phyloP scores from a whole-genome alignment of 2,113 vertebrate genomes.

The Emydura subglobosa region DNA sequence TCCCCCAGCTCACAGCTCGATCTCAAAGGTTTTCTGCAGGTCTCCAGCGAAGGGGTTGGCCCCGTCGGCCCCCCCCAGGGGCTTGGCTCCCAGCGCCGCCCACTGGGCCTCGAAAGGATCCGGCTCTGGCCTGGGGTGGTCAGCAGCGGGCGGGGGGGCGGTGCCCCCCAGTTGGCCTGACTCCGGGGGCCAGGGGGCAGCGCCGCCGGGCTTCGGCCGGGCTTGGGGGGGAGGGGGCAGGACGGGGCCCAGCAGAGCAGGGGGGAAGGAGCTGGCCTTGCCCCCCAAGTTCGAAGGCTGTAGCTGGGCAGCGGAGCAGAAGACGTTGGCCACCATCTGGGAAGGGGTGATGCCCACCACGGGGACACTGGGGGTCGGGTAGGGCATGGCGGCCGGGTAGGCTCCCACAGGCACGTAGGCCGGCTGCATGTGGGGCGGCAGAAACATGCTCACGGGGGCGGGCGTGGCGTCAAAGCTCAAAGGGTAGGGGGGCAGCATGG shows the following conservation, averaged over 20 bases:
- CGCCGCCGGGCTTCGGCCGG: conserved; percentile 76
- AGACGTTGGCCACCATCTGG: conserved; percentile 94
- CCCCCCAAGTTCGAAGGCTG: conserved; percentile 63
- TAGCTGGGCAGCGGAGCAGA: conserved; percentile 86
- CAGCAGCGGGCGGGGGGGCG: conserved; percentile 53
- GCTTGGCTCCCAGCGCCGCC: conserved; percentile 89
- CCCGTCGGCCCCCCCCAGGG: conserved; percentile 72
- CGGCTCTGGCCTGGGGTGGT: conserved; percentile 65
- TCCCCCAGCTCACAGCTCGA: conserved; percentile 85
- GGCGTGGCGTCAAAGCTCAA: conserved; percentile 79
- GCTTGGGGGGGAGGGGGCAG: conserved; percentile 60
- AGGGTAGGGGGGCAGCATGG: conserved; percentile 85
- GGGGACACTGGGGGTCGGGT: conserved; percentile 82
- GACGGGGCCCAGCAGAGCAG: background rate
- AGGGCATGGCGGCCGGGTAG: conserved; percentile 85
- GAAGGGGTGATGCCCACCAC: conserved; percentile 94
- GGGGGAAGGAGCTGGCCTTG: conserved; percentile 75
- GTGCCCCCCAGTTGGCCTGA: conserved; percentile 71
- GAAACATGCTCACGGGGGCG: conserved; percentile 72
- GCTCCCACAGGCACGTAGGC: conserved; percentile 84
- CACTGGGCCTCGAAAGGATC: conserved; percentile 93
- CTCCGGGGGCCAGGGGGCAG: conserved; percentile 85
- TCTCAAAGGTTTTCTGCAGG: conserved; percentile 92
- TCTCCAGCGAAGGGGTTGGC: conserved; percentile 91
- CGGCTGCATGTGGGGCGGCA: conserved; percentile 74